Conservation (phyloP, 30 jellyfish, hydroid and myxozoan genomes). For the Aurelia aurita region DNA sequence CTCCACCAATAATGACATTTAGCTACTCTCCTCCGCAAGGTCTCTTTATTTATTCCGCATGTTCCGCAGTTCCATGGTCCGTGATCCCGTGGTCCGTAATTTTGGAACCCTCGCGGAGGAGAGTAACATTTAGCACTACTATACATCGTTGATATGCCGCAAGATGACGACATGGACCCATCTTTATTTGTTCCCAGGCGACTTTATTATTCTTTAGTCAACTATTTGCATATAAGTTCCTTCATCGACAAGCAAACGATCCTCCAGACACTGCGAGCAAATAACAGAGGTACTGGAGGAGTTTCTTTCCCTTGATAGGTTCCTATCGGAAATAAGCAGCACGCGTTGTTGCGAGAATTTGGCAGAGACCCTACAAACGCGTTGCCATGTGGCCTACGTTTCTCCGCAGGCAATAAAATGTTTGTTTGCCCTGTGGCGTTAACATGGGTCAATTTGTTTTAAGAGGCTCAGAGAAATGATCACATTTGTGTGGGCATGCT, state of each 20-base stretch:
- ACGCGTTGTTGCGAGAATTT: neutral
- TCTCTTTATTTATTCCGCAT: too few species aligned
- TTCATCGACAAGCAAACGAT: neutral
- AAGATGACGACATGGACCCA: slow-evolving; percentile 16
- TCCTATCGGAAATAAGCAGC: neutral
- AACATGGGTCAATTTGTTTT: too few species aligned
- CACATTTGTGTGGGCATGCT: too few species aligned
- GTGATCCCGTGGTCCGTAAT: too few species aligned
- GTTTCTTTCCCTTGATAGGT: neutral
- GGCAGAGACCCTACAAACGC: neutral
- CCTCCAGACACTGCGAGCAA: neutral
- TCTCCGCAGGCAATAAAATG: neutral
- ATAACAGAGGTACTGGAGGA: neutral
- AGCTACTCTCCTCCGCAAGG: too few species aligned
- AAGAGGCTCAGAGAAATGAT: too few species aligned
- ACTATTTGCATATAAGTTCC: slow-evolving; percentile 15
- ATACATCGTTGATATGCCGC: slow-evolving; percentile 1
- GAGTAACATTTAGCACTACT: too few species aligned
- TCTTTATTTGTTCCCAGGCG: slow-evolving; percentile 58
- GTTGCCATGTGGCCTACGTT: neutral
- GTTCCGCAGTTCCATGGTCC: too few species aligned
- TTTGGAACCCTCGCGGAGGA: too few species aligned
- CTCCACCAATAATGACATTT: too few species aligned
- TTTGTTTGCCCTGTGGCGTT: too few species aligned
- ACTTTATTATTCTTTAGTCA: slow-evolving; percentile 4